Percentiles rank a stretch among this genome's conserved stretches.
phyloP scores from a whole-genome alignment of 30 jellyfish, hydroid and myxozoan species.

The Haliclystus octoradiatus region DNA sequence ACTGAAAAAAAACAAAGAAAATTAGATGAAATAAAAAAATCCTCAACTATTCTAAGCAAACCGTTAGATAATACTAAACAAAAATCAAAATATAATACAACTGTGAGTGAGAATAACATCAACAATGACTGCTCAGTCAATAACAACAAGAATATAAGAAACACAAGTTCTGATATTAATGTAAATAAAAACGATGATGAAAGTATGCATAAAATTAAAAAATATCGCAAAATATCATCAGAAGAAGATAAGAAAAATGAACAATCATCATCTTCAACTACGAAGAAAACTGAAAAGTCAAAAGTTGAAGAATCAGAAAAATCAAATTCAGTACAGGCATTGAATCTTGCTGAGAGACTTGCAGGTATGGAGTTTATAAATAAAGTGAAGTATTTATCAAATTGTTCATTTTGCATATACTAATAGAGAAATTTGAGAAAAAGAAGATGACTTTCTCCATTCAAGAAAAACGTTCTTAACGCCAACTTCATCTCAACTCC shows the following conservation, averaged over 20 bases:
- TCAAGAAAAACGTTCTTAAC: neutral
- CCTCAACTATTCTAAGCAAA: too few relatives aligned
- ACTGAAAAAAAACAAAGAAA: too few relatives aligned
- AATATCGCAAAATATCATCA: neutral
- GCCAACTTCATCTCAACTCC: conserved; percentile 1
- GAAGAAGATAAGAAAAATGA: too few relatives aligned
- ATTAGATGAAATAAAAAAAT: too few relatives aligned
- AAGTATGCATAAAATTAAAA: neutral
- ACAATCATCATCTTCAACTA: too few relatives aligned
- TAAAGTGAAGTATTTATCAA: neutral
- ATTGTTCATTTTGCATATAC: too few relatives aligned
- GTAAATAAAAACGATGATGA: neutral
- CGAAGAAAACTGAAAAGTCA: too few relatives aligned
- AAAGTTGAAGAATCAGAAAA: too few relatives aligned
- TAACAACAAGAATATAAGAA: neutral
- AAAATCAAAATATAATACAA: too few relatives aligned
- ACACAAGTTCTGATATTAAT: neutral
- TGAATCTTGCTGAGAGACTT: conserved; percentile 58
- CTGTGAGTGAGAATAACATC: neutral
- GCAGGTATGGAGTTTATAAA: conserved; percentile 31
- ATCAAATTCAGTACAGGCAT: conserved; percentile 30
- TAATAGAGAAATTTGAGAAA: too few relatives aligned
- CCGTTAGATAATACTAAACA: too few relatives aligned
- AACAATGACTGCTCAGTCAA: neutral
- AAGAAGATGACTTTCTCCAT: neutral